A percentile compares a stretch with the other conserved stretches of the same genome.
Conservation (phyloP, 2,113 vertebrate species). For the Lagopus leucura region DNA sequence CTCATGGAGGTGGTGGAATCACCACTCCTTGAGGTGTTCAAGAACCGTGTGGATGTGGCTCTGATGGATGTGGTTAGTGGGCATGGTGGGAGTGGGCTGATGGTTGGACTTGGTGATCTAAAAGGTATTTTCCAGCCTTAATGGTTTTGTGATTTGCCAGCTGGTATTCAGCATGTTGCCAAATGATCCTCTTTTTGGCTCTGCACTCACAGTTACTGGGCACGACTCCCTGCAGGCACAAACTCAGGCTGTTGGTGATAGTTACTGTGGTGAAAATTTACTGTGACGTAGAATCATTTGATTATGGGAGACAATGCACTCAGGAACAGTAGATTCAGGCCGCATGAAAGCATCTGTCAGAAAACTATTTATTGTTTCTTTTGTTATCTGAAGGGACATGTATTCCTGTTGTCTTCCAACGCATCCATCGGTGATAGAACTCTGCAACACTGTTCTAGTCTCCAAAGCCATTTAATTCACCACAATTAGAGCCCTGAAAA, state of each 20-base stretch:
- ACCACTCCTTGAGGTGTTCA: no score
- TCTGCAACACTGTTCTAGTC: background rate
- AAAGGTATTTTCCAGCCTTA: no score
- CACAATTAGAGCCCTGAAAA: background rate
- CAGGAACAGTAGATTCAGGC: background rate
- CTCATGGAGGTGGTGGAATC: no score
- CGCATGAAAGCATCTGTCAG: background rate
- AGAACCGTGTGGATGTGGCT: no score
- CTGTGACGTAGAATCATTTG: background rate
- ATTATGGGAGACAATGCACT: background rate
- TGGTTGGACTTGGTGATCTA: no score
- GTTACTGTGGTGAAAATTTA: background rate
- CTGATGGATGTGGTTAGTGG: no score
- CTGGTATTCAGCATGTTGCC: background rate
- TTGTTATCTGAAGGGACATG: background rate
- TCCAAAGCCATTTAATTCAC: slow-evolving; percentile 5
- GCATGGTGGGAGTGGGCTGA: no score
- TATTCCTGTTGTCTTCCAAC: background rate
- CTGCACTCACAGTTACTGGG: background rate
- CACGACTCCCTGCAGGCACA: background rate
- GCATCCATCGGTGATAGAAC: background rate
- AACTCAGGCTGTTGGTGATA: background rate
- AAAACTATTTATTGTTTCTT: background rate
- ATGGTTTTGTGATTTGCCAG: background rate
- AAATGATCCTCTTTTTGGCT: background rate